Conservation (phyloP, 1,140 invertebrate genomes). For the Sitophilus oryzae region DNA sequence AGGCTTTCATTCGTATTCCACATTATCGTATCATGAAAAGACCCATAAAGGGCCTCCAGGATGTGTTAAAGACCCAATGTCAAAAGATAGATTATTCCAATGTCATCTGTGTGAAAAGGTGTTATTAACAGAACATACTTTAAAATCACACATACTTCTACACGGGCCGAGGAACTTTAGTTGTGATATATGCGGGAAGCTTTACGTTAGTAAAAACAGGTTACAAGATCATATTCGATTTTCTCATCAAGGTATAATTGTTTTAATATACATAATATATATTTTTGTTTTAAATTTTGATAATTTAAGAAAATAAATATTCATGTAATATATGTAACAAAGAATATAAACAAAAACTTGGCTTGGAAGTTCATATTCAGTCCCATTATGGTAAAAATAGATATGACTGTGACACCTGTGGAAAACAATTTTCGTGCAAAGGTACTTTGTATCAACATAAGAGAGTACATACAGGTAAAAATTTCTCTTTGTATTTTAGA, state of each 20-base stretch:
- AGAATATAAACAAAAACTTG: conserved; percentile 22
- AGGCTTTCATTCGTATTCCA: conserved; percentile 23
- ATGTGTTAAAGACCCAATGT: conserved; percentile 7
- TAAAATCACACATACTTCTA: conserved; percentile 19
- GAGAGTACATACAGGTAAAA: conserved; percentile 17
- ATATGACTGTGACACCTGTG: conserved; percentile 20
- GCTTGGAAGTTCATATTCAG: conserved; percentile 18
- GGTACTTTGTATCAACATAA: conserved; percentile 18
- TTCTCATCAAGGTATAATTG: conserved; percentile 19
- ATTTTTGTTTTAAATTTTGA: background rate
- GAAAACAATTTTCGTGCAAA: conserved; percentile 20
- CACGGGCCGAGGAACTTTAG: conserved; percentile 22
- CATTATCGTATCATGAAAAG: conserved; percentile 20
- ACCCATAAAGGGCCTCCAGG: conserved; percentile 9
- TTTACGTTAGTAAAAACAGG: conserved; percentile 17
- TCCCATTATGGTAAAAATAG: conserved; percentile 19
- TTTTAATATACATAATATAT: too few species aligned
- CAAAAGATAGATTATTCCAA: conserved; percentile 12
- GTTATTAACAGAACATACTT: conserved; percentile 17
- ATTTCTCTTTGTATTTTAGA: too few species aligned
- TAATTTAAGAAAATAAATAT: conserved; percentile 17
- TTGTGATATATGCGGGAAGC: conserved; percentile 24
- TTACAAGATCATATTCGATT: conserved; percentile 21
- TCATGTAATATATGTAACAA: conserved; percentile 17
- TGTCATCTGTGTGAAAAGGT: conserved; percentile 19